phyloP scores from a whole-genome alignment of 1,140 invertebrate species.

The Penaeus indicus region DNA sequence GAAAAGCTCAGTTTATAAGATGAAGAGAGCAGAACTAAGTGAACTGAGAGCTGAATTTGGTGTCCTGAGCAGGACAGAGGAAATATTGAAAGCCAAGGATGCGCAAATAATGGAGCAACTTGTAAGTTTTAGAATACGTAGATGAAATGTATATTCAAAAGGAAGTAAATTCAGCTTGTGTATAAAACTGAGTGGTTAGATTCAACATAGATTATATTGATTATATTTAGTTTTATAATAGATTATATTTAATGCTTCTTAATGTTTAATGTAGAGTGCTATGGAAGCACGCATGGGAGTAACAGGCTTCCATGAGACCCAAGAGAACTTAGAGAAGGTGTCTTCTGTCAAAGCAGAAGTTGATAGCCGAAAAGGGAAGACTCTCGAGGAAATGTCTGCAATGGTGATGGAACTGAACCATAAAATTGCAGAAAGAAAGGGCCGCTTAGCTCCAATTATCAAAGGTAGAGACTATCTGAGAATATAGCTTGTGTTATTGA shows the following conservation, averaged over 20 bases:
- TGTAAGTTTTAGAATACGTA: constrained; percentile 68
- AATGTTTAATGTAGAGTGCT: constrained; percentile 65
- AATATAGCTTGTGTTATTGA: neutral
- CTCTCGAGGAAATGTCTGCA: constrained; percentile 75
- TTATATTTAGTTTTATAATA: neutral
- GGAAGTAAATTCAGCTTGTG: neutral
- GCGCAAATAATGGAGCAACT: constrained; percentile 71
- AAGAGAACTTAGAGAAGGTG: constrained; percentile 76
- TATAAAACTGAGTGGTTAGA: neutral
- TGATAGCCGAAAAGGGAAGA: constrained; percentile 75
- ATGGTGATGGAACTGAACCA: constrained; percentile 74
- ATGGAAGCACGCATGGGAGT: constrained; percentile 72
- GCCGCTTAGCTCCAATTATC: constrained; percentile 76
- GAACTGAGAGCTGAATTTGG: constrained; percentile 80
- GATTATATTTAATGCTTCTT: neutral
- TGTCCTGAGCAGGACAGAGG: constrained; percentile 77
- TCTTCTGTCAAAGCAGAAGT: constrained; percentile 74
- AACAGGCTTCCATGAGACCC: constrained; percentile 72
- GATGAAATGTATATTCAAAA: neutral
- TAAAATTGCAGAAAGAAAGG: constrained; percentile 75
- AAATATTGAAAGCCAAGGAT: constrained; percentile 74
- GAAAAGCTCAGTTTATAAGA: constrained; percentile 85
- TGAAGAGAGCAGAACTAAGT: constrained; percentile 80
- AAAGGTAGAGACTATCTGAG: constrained; percentile 71
- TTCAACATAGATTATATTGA: neutral